Evolutionary conservation across 2,113 vertebrate species (phyloP).

Genomic region (Lophura nycthemera): DNA sequence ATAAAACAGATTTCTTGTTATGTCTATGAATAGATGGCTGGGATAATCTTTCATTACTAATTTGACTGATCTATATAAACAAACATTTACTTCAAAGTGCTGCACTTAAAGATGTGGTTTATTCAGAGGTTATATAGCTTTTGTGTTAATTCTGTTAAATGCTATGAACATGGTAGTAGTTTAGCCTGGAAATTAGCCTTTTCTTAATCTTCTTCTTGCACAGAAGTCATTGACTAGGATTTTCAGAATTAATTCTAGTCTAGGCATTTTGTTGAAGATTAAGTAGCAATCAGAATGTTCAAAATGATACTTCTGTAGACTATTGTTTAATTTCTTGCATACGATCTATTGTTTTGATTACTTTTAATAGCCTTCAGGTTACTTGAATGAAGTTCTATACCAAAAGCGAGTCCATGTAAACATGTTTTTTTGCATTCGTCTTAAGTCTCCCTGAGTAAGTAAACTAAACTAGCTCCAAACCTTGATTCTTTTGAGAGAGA

Average conservation of each 20-base stretch:
- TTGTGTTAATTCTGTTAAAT: neutral
- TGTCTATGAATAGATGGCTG: neutral
- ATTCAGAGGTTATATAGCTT: neutral
- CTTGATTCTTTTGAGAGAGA: neutral
- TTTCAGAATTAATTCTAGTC: neutral
- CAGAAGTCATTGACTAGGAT: neutral
- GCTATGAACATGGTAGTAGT: neutral
- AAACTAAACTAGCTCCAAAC: neutral
- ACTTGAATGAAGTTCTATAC: neutral
- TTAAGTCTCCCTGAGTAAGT: neutral
- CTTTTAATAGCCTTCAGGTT: neutral
- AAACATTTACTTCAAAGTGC: neutral
- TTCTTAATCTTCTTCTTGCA: fast-evolving
- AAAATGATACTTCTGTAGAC: neutral
- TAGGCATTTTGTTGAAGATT: neutral
- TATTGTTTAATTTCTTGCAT: neutral
- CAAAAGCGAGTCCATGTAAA: neutral
- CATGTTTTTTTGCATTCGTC: neutral
- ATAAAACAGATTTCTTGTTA: neutral
- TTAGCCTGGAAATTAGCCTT: neutral
- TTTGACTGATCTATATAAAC: neutral
- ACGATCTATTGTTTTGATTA: neutral
- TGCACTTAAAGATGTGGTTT: neutral
- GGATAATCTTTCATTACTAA: neutral
- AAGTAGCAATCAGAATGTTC: neutral